Evolutionary conservation across 37 sponge, comb jelly and placozoan genomes (phyloP).

Genomic region (Geodia barretti): DNA sequence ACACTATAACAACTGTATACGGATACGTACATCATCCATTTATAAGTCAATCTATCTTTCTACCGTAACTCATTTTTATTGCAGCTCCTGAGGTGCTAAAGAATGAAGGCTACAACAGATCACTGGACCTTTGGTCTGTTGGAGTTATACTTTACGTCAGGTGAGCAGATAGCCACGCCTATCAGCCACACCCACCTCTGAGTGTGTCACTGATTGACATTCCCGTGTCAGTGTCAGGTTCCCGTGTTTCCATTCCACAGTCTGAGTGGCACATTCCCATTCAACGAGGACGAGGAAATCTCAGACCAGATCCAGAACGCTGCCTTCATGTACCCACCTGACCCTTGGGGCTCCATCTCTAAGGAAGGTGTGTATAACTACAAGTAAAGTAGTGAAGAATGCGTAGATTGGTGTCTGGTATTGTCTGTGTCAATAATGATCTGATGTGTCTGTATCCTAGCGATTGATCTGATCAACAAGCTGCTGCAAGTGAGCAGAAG

Average conservation of each 20-base stretch:
- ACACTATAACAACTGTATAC: constrained; percentile 8
- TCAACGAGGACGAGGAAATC: constrained; percentile 99
- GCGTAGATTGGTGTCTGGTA: background rate
- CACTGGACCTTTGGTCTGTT: constrained; percentile 96
- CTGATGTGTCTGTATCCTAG: constrained; percentile 42
- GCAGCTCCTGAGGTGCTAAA: constrained; percentile 97
- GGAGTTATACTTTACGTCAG: constrained; percentile 98
- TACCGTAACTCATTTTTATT: background rate
- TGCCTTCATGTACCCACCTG: constrained; percentile 97
- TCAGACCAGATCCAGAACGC: constrained; percentile 97
- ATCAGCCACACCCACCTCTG: too few species aligned
- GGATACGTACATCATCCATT: background rate
- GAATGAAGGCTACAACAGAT: constrained; percentile 91
- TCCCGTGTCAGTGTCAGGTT: background rate
- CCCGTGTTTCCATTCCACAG: constrained; percentile 40
- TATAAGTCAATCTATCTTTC: background rate
- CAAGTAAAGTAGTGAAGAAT: background rate
- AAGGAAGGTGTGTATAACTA: constrained; percentile 63
- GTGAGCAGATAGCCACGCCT: too few species aligned
- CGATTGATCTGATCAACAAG: constrained; percentile 85
- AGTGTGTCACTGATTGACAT: too few species aligned
- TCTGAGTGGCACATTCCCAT: constrained; percentile 98
- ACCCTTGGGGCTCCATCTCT: constrained; percentile 92
- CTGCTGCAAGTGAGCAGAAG: constrained; percentile 84
- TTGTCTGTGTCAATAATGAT: background rate